Conservation (phyloP, 1,140 invertebrate genomes). For the Chrysomallon squamiferum region DNA sequence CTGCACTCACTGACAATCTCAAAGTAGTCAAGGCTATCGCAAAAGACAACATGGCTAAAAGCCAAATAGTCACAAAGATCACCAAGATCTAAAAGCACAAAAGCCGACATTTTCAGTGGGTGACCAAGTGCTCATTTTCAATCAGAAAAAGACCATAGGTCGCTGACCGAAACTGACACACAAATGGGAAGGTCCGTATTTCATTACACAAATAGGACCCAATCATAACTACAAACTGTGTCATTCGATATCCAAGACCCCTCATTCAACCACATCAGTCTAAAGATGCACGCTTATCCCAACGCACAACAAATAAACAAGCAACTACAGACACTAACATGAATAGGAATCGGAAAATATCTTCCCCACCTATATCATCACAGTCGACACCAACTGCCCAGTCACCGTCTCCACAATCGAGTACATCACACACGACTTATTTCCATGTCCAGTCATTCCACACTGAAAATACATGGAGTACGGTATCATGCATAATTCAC, state of each 20-base stretch:
- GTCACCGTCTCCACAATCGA: not conserved
- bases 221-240: no score
- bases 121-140: not conserved
- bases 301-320: no score
- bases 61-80: not conserved
- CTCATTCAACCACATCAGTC: no score
- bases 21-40: not conserved
- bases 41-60: not conserved
- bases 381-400: not conserved
- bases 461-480: not conserved
- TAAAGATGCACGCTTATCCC: no score
- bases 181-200: no score
- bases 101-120: not conserved
- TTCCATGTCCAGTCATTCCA: not conserved
- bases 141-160: no score
- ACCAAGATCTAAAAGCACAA: not conserved
- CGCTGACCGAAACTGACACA: no score
- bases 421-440: no score
- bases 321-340: no score
- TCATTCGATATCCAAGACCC: no score
- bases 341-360: no score
- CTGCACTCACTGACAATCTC: not conserved
- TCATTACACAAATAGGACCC: no score
- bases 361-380: not conserved
- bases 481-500: not conserved